Base-by-base conservation (phyloP, 2,113 vertebrate species). In the Acrocephalus kingi region DNA sequence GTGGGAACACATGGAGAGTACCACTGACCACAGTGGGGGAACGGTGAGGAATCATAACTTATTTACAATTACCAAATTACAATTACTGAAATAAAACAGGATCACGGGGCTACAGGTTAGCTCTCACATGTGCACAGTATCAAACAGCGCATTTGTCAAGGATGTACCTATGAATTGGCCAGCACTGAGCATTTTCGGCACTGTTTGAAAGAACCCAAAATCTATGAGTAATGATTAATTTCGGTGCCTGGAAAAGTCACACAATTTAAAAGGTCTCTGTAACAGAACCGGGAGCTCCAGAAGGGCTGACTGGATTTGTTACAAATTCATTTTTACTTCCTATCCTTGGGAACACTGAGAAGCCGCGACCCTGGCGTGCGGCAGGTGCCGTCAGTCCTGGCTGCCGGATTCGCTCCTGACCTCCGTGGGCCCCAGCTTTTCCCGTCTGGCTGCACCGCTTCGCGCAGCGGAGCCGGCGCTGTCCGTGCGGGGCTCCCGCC, bases 371-470 rank as follows among this genome's bases (percentile, higher is more conserved):
- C 39, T 3, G 48, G 33, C 31, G 15, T 6, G 7, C 7, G 66
- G 56, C 11, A 37, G 61, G 27, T 6, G 45, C 1, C 2, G 24
- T 62, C 56, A 11, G 28, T 7, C 19, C 69, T 35, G 7, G 13
- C 90, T 3, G 74, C 49, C 49, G 3, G 18, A 15, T 5, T 12
- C 24, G 13, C 35, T 33, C 27, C 35, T 1, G 58, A 9, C 23
- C 79, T 41, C 69, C 1, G 45, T n/a, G 19, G 45, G 33, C 13
- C 52, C 52, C 12, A 9, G 6, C 3, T 62, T 49, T 62, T 43
- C 41, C 21, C 5, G 3, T 21, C 4, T 3, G 49, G 4, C 66
- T 1, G 2, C 31, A 3, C 16, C 2, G 10, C 2, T 12, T 15
- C 3, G 30, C 51, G 7, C 69, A 5, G 2, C 4, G 27, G 17